Percentiles rank a stretch among this genome's conserved stretches.
These are phyloP conservation scores for Drosophila infuscata DNA, from an alignment of 2,888 invertebrate species.

Conservation along the genomic window DNA sequence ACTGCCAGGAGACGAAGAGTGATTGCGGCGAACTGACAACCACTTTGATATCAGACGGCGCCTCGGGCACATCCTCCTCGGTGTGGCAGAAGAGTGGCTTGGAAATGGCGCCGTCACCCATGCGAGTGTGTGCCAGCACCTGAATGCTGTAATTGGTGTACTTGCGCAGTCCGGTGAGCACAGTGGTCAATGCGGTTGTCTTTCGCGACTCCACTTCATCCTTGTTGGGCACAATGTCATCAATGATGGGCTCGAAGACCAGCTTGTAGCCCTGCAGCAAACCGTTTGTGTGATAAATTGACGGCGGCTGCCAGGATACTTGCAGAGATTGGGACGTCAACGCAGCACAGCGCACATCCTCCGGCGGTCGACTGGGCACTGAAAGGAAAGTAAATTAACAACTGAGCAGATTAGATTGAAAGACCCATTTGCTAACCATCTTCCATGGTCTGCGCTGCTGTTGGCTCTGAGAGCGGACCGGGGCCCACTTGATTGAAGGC, in stretches of 20 bases:
- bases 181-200: constrained; percentile 89
- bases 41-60: constrained; percentile 92
- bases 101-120: constrained; percentile 91
- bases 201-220: constrained; percentile 88
- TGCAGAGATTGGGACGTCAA: constrained; percentile 91
- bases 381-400: constrained; percentile 10
- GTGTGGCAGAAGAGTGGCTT: constrained; percentile 90
- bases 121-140: constrained; percentile 91
- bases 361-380: constrained; percentile 93
- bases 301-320: constrained; percentile 92
- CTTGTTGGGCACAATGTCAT: constrained; percentile 86
- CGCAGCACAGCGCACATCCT: constrained; percentile 91
- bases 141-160: constrained; percentile 93
- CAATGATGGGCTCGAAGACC: constrained; percentile 88
- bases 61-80: constrained; percentile 92
- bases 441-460: constrained; percentile 90
- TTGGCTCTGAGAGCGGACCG: constrained; percentile 89
- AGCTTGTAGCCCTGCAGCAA: constrained; percentile 91
- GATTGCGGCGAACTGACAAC: constrained; percentile 91
- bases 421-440: constrained; percentile 87
- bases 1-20: constrained; percentile 91
- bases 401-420: background rate
- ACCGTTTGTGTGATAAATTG: constrained; percentile 90
- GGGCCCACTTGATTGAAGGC: constrained; percentile 91
- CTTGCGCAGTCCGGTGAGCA: constrained; percentile 89